phyloP scores from a whole-genome alignment of 1,140 invertebrate genomes.

The Lucilia cuprina region DNA sequence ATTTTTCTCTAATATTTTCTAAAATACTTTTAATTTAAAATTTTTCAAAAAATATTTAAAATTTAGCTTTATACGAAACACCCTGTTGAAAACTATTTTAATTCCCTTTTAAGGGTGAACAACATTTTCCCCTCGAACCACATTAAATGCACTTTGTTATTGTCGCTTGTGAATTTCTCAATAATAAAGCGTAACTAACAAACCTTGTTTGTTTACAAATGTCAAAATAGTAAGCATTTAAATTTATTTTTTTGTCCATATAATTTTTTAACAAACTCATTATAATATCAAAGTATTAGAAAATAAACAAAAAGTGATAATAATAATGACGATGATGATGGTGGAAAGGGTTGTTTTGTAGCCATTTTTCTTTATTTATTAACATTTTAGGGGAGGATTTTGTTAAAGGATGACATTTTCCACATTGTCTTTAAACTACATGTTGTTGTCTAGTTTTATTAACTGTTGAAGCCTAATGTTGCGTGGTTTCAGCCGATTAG shows the following conservation, averaged over 20 bases:
- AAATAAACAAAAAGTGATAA: not conserved
- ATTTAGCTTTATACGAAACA: too few relatives aligned
- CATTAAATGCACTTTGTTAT: too few relatives aligned
- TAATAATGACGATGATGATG: not conserved
- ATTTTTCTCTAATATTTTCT: too few relatives aligned
- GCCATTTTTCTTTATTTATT: constrained; percentile 29
- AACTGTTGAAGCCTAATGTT: not conserved
- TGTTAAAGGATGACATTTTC: not conserved
- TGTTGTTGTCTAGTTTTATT: constrained; percentile 4
- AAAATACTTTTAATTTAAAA: too few relatives aligned
- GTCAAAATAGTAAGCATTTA: constrained; percentile 19
- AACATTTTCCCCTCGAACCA: not conserved
- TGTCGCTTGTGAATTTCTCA: too few relatives aligned
- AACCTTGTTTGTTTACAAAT: constrained; percentile 2
- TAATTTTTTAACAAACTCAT: constrained; percentile 17
- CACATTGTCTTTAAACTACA: too few relatives aligned
- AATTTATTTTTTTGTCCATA: not conserved
- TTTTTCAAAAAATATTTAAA: too few relatives aligned
- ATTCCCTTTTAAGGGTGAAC: not conserved
- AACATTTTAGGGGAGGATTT: not conserved
- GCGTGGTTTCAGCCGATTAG: constrained; percentile 30
- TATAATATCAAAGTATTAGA: constrained; percentile 31
- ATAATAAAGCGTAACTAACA: constrained; percentile 1
- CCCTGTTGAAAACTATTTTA: too few relatives aligned
- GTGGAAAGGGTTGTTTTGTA: constrained; percentile 26